A percentile compares a stretch with the other conserved stretches of the same genome.
phyloP scores from a whole-genome alignment of 2,797 vertebrate species.

The Heterohyrax brucei region DNA sequence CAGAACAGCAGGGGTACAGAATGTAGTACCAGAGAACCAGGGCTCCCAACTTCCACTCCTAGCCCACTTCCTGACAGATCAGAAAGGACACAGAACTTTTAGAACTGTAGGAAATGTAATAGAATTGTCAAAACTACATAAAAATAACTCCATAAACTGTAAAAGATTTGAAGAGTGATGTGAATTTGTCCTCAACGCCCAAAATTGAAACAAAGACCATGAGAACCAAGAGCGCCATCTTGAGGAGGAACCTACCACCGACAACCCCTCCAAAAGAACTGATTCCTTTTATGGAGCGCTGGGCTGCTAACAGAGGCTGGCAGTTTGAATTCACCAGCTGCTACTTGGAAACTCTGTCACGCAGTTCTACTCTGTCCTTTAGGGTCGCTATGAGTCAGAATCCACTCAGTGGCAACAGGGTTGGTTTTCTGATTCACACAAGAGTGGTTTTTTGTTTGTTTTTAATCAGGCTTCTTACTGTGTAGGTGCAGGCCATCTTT shows the following conservation, averaged over 20 bases:
- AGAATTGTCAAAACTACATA: constrained; percentile 23
- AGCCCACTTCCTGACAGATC: background rate
- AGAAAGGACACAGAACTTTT: constrained; percentile 59
- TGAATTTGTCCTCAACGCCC: constrained; percentile 30
- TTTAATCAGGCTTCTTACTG: background rate
- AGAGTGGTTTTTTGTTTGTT: background rate
- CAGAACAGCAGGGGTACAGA: background rate
- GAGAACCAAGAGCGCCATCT: background rate
- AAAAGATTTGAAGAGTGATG: background rate
- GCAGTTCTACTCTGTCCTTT: no score
- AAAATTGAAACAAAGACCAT: background rate
- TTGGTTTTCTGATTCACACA: no score
- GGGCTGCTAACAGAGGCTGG: no score
- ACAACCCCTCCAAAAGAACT: background rate
- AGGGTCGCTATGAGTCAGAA: no score
- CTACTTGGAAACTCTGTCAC: no score
- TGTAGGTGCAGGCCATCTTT: background rate
- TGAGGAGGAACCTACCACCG: background rate
- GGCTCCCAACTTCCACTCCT: background rate
- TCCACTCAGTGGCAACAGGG: no score
- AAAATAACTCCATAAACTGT: constrained; percentile 42
- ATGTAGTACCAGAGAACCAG: background rate
- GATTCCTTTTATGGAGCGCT: background rate
- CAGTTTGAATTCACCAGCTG: no score
- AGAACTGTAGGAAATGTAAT: background rate